phyloP scores from a whole-genome alignment of 2,797 vertebrate species.

The Oreochromis mossambicus region DNA sequence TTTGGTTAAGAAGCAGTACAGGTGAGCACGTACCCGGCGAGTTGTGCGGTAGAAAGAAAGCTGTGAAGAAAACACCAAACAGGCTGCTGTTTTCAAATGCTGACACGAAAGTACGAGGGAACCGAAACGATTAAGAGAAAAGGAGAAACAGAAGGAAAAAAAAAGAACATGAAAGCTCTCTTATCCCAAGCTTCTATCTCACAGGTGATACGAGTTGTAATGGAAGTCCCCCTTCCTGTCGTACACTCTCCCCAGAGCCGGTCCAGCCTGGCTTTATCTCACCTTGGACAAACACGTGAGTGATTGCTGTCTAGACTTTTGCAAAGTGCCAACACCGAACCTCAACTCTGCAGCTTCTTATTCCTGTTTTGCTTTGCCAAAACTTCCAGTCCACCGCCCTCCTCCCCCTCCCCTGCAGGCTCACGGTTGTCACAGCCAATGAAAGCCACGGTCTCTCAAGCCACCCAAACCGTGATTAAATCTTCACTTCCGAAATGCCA shows the following conservation, averaged over 20 bases:
- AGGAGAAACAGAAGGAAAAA: not conserved
- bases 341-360: not conserved
- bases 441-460: slow-evolving; percentile 48
- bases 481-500: slow-evolving; percentile 54
- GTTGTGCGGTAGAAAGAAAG: not conserved
- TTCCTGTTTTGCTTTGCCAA: not conserved
- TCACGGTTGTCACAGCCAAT: slow-evolving; percentile 52
- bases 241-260: not conserved
- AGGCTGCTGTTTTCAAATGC: not conserved
- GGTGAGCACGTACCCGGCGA: not conserved
- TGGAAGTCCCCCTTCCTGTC: slow-evolving; percentile 37
- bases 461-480: slow-evolving; percentile 53
- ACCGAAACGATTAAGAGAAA: slow-evolving; percentile 30
- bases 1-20: not conserved
- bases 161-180: not conserved
- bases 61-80: not conserved
- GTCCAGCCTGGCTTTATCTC: slow-evolving; percentile 29
- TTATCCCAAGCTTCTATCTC: slow-evolving; percentile 31
- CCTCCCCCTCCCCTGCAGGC: not conserved
- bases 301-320: slow-evolving; percentile 53
- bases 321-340: slow-evolving; percentile 22
- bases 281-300: slow-evolving; percentile 43
- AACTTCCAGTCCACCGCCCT: not conserved
- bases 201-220: slow-evolving; percentile 46
- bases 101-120: slow-evolving; percentile 5